phyloP scores from a whole-genome alignment of 1,140 invertebrate species.

The Tetraneura akinire region DNA sequence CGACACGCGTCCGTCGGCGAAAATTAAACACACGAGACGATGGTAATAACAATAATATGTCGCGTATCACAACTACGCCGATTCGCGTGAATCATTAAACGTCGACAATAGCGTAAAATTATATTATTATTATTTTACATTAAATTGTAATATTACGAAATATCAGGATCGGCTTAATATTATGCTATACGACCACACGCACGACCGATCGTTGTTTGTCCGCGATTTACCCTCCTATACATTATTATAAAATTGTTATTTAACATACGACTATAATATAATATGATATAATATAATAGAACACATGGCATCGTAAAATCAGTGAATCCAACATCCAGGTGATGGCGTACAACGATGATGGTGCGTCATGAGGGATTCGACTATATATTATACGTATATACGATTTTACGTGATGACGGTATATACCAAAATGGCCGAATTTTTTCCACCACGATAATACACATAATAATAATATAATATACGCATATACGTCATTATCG shows the following conservation, averaged over 20 bases:
- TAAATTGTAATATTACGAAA: conserved; percentile 41
- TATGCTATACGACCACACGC: background rate
- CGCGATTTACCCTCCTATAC: background rate
- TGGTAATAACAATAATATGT: too few species aligned
- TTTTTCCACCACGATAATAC: too few species aligned
- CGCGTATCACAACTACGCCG: background rate
- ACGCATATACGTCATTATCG: too few species aligned
- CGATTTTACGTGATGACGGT: too few species aligned
- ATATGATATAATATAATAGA: background rate
- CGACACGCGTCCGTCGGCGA: background rate
- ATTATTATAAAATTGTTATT: too few species aligned
- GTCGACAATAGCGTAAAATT: background rate
- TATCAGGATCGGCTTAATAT: conserved; percentile 10
- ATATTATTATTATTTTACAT: too few species aligned
- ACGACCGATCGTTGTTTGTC: conserved; percentile 4
- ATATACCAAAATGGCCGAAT: too few species aligned
- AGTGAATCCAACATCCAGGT: conserved; percentile 47
- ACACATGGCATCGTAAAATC: conserved; percentile 47
- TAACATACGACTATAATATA: background rate
- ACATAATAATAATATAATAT: too few species aligned
- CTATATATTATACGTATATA: too few species aligned
- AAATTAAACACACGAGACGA: conserved; percentile 14
- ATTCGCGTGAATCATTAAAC: background rate
- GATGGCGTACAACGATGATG: background rate
- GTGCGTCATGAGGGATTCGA: too few species aligned